Percentiles rank a stretch among this genome's conserved stretches.
These are phyloP conservation scores for Delichon dasypus DNA, from an alignment of 2,797 vertebrate species.

Conservation along the genomic window DNA sequence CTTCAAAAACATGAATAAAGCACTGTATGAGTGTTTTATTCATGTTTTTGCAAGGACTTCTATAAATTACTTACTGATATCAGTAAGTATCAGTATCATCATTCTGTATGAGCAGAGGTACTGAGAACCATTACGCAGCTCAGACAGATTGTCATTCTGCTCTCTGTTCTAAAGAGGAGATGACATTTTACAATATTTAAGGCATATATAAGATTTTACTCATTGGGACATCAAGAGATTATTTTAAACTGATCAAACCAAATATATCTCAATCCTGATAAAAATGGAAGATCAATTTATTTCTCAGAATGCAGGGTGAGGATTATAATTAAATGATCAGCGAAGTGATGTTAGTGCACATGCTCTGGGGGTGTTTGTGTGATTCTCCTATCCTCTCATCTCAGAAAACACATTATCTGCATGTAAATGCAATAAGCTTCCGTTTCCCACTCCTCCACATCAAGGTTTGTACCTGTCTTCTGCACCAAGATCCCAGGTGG, in stretches of 20 bases:
- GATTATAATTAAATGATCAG: background rate
- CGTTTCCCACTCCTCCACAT: slow-evolving; percentile 1
- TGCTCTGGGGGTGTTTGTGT: slow-evolving; percentile 11
- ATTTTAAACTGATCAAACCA: background rate
- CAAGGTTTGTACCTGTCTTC: background rate
- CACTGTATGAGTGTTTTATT: background rate
- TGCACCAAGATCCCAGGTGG: background rate
- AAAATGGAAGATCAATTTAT: background rate
- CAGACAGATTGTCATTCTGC: background rate
- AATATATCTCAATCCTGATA: background rate
- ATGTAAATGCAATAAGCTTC: background rate
- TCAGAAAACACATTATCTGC: slow-evolving; percentile 39
- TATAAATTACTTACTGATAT: background rate
- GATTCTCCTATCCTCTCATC: background rate
- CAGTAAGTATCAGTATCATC: too few species aligned
- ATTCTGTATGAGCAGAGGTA: background rate
- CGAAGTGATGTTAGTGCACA: background rate
- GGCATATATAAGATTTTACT: background rate
- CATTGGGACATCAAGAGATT: background rate
- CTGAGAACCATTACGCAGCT: background rate
- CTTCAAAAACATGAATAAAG: background rate
- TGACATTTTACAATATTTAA: background rate
- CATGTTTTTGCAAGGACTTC: background rate
- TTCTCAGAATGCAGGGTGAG: background rate
- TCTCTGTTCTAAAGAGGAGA: background rate